These are phyloP conservation scores for Acromyrmex heyeri DNA, from an alignment of 1,140 invertebrate species.

Conservation along the genomic window DNA sequence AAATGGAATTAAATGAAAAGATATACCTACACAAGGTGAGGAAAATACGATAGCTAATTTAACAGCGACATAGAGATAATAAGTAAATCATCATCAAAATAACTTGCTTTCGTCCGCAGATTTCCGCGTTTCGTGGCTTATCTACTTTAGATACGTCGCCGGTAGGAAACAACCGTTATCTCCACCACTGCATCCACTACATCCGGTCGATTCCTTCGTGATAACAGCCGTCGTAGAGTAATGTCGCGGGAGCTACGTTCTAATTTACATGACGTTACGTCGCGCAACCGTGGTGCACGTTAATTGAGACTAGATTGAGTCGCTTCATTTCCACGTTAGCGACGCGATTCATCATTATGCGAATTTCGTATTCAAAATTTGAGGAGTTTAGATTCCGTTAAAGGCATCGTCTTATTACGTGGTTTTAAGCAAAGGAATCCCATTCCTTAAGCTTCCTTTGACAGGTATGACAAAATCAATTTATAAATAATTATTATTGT, in stretches of 20 bases:
- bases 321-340: conserved; percentile 51
- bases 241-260: conserved; percentile 37
- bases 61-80: conserved; percentile 22
- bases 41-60: background rate
- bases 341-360: conserved; percentile 39
- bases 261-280: conserved; percentile 62
- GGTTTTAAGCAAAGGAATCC: background rate
- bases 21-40: background rate
- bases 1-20: background rate
- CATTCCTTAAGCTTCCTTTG: background rate
- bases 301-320: conserved; percentile 55
- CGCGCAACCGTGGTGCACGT: conserved; percentile 24
- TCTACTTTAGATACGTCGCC: conserved; percentile 32
- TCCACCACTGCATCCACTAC: conserved; percentile 52
- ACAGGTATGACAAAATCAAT: background rate
- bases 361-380: conserved; percentile 52
- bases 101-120: conserved; percentile 51
- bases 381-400: conserved; percentile 22
- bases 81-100: conserved; percentile 40
- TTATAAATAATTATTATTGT: background rate
- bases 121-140: conserved; percentile 51
- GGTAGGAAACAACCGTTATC: conserved; percentile 58
- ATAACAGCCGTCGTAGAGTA: conserved; percentile 39
- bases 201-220: conserved; percentile 59
- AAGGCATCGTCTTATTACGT: background rate